A percentile compares a stretch with the other conserved stretches of the same genome.
phyloP scores from a whole-genome alignment of 2,113 vertebrate species.

The Regulus satrapa region DNA sequence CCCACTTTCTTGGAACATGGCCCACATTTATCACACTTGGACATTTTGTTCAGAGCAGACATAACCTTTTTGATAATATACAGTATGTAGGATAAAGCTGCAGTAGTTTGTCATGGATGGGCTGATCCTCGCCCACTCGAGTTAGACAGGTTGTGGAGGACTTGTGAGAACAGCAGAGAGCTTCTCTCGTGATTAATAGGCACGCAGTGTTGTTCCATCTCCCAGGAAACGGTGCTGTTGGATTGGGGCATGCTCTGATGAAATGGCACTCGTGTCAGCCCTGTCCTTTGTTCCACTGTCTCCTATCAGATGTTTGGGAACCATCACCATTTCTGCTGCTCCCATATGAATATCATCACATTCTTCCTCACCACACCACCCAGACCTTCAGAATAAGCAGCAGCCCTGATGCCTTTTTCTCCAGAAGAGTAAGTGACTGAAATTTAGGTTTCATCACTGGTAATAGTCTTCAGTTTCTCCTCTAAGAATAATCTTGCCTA shows the following conservation, averaged over 20 bases:
- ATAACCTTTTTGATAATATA: conserved; percentile 38
- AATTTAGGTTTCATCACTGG: not conserved
- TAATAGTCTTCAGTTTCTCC: not conserved
- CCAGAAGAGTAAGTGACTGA: not conserved
- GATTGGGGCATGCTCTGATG: not conserved
- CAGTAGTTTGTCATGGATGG: conserved; percentile 42
- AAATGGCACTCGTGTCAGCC: conserved; percentile 22
- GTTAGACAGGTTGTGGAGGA: conserved; percentile 41
- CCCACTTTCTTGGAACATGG: not conserved
- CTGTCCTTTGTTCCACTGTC: conserved; percentile 15
- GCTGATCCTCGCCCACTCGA: conserved; percentile 45
- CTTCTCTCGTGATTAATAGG: conserved; percentile 35
- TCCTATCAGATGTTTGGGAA: not conserved
- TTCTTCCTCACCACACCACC: not conserved
- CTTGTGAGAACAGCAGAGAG: conserved; percentile 18
- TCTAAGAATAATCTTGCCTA: not conserved
- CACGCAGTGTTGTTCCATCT: not conserved
- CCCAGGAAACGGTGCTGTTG: conserved; percentile 12
- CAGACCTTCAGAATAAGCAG: not conserved
- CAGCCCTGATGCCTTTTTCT: not conserved
- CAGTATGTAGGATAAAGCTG: not conserved
- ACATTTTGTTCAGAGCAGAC: conserved; percentile 45
- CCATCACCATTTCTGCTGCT: not conserved
- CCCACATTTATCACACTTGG: conserved; percentile 21
- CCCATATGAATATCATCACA: not conserved